Conservation (phyloP, 2,888 invertebrate genomes). For the Eilema griseolum region DNA sequence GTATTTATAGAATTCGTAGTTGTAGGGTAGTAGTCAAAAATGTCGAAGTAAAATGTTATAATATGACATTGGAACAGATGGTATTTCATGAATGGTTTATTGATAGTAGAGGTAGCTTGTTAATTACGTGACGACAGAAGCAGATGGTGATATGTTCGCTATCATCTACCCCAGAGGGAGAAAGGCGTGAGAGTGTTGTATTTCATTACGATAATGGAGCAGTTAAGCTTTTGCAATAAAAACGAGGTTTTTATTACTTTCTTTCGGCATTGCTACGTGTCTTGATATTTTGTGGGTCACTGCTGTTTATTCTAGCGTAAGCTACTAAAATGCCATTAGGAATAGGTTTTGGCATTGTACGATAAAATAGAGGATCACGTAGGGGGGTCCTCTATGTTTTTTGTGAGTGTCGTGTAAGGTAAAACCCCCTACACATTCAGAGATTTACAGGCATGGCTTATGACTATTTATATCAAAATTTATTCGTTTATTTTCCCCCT, state of each 20-base stretch:
- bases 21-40: not conserved
- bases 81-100: not conserved
- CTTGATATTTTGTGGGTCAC: not conserved
- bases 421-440: not conserved
- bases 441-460: too few species aligned
- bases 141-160: too few species aligned
- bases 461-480: too few species aligned
- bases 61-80: not conserved
- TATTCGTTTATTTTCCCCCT: not conserved
- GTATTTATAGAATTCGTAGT: not conserved
- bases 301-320: not conserved
- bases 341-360: not conserved
- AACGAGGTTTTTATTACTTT: not conserved
- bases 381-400: too few species aligned
- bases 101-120: not conserved
- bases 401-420: too few species aligned
- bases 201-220: not conserved
- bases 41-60: too few species aligned
- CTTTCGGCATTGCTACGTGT: not conserved
- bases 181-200: not conserved
- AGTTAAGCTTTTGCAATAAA: not conserved
- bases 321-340: not conserved
- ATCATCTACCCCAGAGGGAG: not conserved
- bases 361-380: too few species aligned
- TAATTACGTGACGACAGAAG: not conserved